phyloP scores from a whole-genome alignment of 2,888 invertebrate genomes.

The Tiliacea citrago region DNA sequence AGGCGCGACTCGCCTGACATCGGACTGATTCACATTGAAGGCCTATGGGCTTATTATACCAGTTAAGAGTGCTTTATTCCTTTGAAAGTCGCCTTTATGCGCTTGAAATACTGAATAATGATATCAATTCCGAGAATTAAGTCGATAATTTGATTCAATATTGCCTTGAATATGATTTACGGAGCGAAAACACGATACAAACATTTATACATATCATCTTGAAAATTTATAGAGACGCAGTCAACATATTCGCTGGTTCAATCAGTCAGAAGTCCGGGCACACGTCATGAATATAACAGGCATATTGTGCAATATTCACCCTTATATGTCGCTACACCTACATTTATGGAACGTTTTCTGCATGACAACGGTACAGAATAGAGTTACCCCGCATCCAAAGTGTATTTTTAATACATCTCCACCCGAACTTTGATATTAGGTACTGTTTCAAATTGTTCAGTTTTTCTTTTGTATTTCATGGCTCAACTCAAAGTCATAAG shows the following conservation, averaged over 20 bases:
- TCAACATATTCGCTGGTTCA: conserved; percentile 78
- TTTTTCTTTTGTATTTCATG: conserved; percentile 53
- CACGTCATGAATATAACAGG: conserved; percentile 86
- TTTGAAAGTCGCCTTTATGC: conserved; percentile 28
- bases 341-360: conserved; percentile 47
- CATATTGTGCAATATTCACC: conserved; percentile 79
- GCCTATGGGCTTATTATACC: conserved; percentile 61
- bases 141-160: conserved; percentile 13
- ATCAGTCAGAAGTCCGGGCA: conserved; percentile 83
- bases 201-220: conserved; percentile 34
- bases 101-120: conserved; percentile 26
- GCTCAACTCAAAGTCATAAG: conserved; percentile 43
- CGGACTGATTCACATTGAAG: conserved; percentile 72
- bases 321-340: conserved; percentile 66
- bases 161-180: not conserved
- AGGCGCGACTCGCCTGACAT: conserved; percentile 70
- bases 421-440: conserved; percentile 53
- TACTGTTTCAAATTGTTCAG: conserved; percentile 46
- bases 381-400: conserved; percentile 21
- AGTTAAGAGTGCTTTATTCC: conserved; percentile 47
- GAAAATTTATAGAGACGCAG: conserved; percentile 62
- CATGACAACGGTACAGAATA: conserved; percentile 34
- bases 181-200: conserved; percentile 13
- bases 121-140: conserved; percentile 4
- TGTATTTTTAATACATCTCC: conserved; percentile 52